These are phyloP conservation scores for Xenopus tropicalis DNA, from an alignment of 2,113 vertebrate genomes.

Conservation along the genomic window DNA sequence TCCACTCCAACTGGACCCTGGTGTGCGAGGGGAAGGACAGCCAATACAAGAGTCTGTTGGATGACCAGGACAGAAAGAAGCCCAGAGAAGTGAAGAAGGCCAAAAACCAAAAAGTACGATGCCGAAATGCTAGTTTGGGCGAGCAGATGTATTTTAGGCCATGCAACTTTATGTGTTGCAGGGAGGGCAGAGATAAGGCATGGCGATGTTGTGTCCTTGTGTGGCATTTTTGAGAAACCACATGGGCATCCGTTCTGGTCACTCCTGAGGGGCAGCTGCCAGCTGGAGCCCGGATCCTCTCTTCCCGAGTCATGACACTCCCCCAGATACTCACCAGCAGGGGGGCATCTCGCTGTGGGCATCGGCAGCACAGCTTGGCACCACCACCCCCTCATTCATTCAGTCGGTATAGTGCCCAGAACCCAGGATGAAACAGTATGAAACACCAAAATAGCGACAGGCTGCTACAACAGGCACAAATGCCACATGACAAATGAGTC, in stretches of 20 bases:
- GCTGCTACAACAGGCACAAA: constrained; percentile 12
- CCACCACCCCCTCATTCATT: constrained; percentile 45
- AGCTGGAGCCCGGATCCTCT: constrained; percentile 45
- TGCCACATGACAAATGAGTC: background rate
- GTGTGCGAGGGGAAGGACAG: constrained; percentile 92
- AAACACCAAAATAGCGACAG: constrained; percentile 3
- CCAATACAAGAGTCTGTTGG: constrained; percentile 90
- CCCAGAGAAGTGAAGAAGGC: constrained; percentile 87
- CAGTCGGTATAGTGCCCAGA: constrained; percentile 34
- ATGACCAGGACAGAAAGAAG: constrained; percentile 90
- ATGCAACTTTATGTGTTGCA: constrained; percentile 79
- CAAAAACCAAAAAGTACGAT: constrained; percentile 85
- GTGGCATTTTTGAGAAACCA: constrained; percentile 22
- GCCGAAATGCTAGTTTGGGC: constrained; percentile 67
- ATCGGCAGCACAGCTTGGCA: constrained; percentile 40
- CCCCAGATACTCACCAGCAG: constrained; percentile 54
- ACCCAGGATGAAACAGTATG: constrained; percentile 24
- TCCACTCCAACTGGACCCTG: constrained; percentile 88
- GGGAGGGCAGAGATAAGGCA: constrained; percentile 58
- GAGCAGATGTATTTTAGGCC: constrained; percentile 83
- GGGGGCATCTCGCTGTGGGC: constrained; percentile 43
- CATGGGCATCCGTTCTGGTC: constrained; percentile 43
- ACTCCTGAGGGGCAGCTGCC: constrained; percentile 38
- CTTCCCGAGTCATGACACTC: constrained; percentile 45
- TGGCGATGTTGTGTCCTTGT: constrained; percentile 48